Percentiles rank a stretch among this genome's conserved stretches.
These are phyloP conservation scores for Andrena trimmerana DNA, from an alignment of 2,888 invertebrate genomes.

Conservation along the genomic window DNA sequence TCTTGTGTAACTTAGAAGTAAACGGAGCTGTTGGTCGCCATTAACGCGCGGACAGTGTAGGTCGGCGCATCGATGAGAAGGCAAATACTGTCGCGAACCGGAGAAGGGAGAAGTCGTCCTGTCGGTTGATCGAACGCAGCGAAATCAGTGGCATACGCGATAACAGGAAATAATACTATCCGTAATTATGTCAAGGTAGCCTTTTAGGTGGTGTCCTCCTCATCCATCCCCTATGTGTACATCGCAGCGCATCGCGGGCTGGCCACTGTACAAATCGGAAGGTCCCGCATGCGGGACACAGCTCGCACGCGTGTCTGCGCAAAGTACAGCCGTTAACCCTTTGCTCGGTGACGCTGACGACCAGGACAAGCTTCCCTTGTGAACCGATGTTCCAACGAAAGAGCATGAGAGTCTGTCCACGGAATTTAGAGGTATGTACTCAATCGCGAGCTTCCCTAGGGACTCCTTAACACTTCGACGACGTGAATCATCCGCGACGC, in stretches of 20 bases:
- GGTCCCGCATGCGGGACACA: constrained; percentile 27
- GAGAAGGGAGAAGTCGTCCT: constrained; percentile 22
- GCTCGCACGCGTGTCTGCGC: constrained; percentile 23
- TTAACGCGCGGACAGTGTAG: constrained; percentile 59
- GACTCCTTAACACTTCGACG: neutral
- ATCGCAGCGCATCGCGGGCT: constrained; percentile 43
- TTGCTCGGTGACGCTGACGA: constrained; percentile 19
- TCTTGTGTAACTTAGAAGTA: constrained; percentile 59
- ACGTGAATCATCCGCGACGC: neutral
- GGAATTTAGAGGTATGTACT: no score
- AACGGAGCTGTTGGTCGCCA: constrained; percentile 58
- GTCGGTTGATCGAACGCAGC: constrained; percentile 27
- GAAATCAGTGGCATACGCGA: constrained; percentile 33
- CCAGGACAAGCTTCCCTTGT: neutral
- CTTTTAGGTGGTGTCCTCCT: constrained; percentile 36
- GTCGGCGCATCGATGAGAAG: constrained; percentile 58
- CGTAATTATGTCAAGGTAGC: constrained; percentile 39
- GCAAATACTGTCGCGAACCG: constrained; percentile 33
- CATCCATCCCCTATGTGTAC: constrained; percentile 10
- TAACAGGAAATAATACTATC: constrained; percentile 56
- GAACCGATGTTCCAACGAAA: constrained; percentile 6
- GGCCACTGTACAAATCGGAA: constrained; percentile 65
- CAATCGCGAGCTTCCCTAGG: constrained; percentile 26
- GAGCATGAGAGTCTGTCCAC: neutral
- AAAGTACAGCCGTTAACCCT: constrained; percentile 54